Evolutionary conservation across 2,113 vertebrate genomes (phyloP).

Genomic region (Romanogobio albipinnatus): DNA sequence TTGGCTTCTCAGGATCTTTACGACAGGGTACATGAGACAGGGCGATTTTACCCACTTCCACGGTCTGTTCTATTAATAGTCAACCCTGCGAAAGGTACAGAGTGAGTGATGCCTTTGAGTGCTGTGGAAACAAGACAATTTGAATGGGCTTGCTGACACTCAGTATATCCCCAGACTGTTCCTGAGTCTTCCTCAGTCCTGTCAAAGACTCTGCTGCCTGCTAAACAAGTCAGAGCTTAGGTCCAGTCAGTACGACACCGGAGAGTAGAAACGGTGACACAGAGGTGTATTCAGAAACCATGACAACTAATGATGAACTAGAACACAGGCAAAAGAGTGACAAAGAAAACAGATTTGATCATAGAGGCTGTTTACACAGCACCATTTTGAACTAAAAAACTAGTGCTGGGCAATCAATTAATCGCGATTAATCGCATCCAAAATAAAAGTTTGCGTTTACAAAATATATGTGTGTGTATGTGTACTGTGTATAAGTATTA

Average conservation of each 20-base stretch:
- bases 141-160: constrained; percentile 25
- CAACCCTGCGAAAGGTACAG: constrained; percentile 15
- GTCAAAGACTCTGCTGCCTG: constrained; percentile 21
- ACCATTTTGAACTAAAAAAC: too few species aligned
- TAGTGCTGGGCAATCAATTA: too few species aligned
- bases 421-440: too few species aligned
- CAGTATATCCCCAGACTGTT: constrained; percentile 25
- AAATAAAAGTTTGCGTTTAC: too few species aligned
- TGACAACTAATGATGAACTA: too few species aligned
- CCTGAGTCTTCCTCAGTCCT: constrained; percentile 20
- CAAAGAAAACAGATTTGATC: too few species aligned
- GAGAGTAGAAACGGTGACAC: neutral
- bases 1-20: neutral
- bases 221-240: constrained; percentile 31
- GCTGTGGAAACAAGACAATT: constrained; percentile 31
- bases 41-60: constrained; percentile 23
- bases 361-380: too few species aligned
- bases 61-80: constrained; percentile 40
- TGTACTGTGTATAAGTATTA: too few species aligned
- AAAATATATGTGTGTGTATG: too few species aligned
- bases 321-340: too few species aligned
- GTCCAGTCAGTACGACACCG: neutral
- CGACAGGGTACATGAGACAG: constrained; percentile 2
- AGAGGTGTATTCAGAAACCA: neutral
- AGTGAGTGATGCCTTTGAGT: constrained; percentile 39